Evolutionary conservation across 2,113 vertebrate genomes (phyloP), one percentile per base, ranked within the genome.

Genomic region (Tiliqua scincoides): DNA sequence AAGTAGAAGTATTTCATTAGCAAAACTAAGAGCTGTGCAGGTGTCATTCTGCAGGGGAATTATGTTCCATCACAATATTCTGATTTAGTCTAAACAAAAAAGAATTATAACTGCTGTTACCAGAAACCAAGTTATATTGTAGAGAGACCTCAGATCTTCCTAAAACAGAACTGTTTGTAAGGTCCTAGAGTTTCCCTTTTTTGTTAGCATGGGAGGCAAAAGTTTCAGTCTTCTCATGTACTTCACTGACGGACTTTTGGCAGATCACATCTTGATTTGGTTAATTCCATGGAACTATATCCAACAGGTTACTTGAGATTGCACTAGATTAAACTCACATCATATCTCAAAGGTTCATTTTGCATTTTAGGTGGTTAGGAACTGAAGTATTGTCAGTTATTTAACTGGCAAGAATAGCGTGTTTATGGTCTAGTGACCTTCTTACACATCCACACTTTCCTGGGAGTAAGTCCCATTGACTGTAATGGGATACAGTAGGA

Each of bases 391-490:
- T 91, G 89, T 87, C 30, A 88, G 62, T 61, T 89, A 88, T 86
- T 59, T 76, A 94, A 88, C 87, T 92, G 92, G 84, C 91, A 89
- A 91, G 0, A 3, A 52, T 88, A 90, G 90, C 84, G 80, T 78
- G 89, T 94, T 91, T 94, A 93, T 90, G 92, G 91, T 85, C 83
- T 88, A 83, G 88, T 93, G 92, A 92, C 94, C 93, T 93, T 92
- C 91, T 3, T 15, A 85, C 82, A 84, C 82, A 85, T 90, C n/a
- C n/a, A n/a, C n/a, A n/a, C n/a, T n/a, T n/a, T n/a, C n/a, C n/a
- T n/a, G n/a, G n/a, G n/a, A n/a, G n/a, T n/a, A n/a, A n/a, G n/a
- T n/a, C n/a, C n/a, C n/a, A n/a, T n/a, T n/a, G n/a, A n/a, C n/a
- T n/a, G n/a, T n/a, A n/a, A n/a, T n/a, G n/a, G n/a, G n/a, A n/a